These are phyloP conservation scores for Trogon surrucura DNA, from an alignment of 2,113 vertebrate species.

Conservation along the genomic window DNA sequence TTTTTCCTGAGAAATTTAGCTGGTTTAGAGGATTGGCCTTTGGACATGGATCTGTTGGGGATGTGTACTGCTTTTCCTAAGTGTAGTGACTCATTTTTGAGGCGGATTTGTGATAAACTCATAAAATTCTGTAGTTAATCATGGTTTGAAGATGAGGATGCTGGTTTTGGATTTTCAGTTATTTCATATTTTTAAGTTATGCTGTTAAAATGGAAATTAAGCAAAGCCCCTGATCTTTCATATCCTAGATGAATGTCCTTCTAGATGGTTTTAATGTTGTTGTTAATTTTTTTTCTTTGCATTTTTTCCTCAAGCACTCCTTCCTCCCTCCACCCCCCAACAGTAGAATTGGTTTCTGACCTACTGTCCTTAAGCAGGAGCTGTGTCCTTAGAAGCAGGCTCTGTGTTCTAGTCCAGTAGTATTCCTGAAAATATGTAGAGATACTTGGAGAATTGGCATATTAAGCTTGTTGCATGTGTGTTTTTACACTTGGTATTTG, in stretches of 20 bases:
- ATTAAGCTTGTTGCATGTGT: background rate
- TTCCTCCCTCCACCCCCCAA: background rate
- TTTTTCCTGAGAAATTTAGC: background rate
- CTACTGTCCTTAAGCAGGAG: background rate
- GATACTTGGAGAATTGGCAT: fast-evolving
- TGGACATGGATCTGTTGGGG: background rate
- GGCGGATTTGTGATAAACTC: background rate
- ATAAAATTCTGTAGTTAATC: background rate
- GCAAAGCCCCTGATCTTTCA: background rate
- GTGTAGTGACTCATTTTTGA: background rate
- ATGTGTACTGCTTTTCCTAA: background rate
- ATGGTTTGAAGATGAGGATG: background rate
- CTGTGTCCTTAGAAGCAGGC: background rate
- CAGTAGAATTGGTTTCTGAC: background rate
- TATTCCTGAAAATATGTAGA: background rate
- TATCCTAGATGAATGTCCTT: background rate
- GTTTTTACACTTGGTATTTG: background rate
- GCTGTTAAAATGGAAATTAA: background rate
- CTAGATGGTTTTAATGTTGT: background rate
- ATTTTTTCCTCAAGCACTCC: background rate
- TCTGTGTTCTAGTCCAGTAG: background rate
- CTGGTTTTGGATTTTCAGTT: background rate
- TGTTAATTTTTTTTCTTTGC: background rate
- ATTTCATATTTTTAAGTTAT: background rate
- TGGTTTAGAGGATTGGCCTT: background rate